Evolutionary conservation across 2,797 vertebrate genomes (phyloP), one percentile per base, ranked within the genome.

Genomic region (Mormyrus hasselquistii): DNA sequence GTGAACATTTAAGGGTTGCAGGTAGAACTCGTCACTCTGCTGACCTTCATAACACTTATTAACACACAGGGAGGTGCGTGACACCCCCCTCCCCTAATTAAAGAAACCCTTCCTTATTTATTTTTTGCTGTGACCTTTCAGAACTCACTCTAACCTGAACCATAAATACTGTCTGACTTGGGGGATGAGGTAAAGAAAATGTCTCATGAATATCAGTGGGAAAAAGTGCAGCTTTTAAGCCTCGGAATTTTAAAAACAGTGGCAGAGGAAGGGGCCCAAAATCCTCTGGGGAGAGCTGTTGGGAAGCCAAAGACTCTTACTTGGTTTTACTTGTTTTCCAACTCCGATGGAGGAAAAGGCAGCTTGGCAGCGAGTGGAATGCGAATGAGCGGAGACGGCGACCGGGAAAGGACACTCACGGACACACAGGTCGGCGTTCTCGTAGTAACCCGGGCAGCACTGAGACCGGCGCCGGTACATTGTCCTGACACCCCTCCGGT

Each of bases 361-460:
- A 25, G 9, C 29, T 5, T 76, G 65, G 59, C 34, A 87, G 10
- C 53, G 44, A 55, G 10, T 19, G 16, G 87, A 79, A 50, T 69
- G 49, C 4, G 59, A 55, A 52, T 16, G 49, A 29, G 88, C 3
- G 10, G 50, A 8, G 65, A 87, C 19, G 44, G 49, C 22, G 59
- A 52, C 2, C 0, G 19, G 50, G 50, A 44, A 22, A 34, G 53
- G 94, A 88, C 2, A 89, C 91, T 92, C 88, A 97, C 96, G 96
- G 44, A 97, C 96, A 94, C 98, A 99, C 92, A 98, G 95, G 93
- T 98, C 96, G 91, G 95, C 97, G 0, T 94, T 98, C 92, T 99
- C 97, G 0, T 96, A 98, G 94, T 98, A 98, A 82, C 98, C 98
- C 0, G 98, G 98, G 90, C 98, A 99, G 94, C 98, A 99, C 93